These are phyloP conservation scores for Chiloscyllium punctatum DNA, from an alignment of 2,797 vertebrate species.

Conservation along the genomic window DNA sequence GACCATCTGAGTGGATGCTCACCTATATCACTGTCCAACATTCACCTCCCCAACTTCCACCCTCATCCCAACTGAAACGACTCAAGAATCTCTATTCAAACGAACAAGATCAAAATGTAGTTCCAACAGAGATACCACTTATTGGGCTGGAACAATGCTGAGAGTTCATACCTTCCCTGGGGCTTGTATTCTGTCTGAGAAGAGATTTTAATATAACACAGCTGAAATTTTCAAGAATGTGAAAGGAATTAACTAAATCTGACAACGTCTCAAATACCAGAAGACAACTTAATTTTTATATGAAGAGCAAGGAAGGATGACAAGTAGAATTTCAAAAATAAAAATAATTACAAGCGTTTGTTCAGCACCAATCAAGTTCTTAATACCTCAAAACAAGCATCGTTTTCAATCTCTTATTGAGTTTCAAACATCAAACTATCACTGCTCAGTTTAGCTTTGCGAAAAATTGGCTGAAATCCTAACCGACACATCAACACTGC, in stretches of 20 bases:
- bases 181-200: not conserved
- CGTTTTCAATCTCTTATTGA: not conserved
- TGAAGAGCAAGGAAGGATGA: not conserved
- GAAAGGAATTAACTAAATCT: not conserved
- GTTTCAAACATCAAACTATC: not conserved
- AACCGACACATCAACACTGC: not conserved
- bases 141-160: not conserved
- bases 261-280: not conserved
- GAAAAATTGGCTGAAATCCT: not conserved
- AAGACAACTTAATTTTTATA: not conserved
- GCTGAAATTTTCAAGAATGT: not conserved
- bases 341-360: not conserved
- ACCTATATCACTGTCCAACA: not conserved
- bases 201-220: not conserved
- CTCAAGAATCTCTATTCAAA: not conserved
- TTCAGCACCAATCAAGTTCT: not conserved
- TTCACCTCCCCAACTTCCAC: not conserved
- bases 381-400: not conserved
- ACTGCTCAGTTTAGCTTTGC: not conserved
- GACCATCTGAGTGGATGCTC: not conserved
- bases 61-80: not conserved
- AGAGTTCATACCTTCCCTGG: not conserved
- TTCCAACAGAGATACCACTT: not conserved
- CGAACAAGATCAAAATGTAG: not conserved
- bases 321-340: not conserved